These are phyloP conservation scores for Labeo rohita DNA, from an alignment of 2,113 vertebrate species.

Conservation along the genomic window DNA sequence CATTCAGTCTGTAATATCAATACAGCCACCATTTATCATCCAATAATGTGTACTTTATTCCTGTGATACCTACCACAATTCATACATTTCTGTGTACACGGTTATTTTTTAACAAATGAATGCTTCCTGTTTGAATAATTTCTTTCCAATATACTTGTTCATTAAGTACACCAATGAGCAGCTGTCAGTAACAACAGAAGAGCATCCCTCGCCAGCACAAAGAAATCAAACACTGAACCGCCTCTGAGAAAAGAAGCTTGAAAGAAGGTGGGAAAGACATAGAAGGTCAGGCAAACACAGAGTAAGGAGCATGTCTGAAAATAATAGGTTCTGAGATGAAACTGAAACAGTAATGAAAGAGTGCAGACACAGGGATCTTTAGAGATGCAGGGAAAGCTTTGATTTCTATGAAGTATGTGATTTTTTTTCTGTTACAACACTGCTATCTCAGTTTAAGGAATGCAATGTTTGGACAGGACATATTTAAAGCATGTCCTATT, in stretches of 20 bases:
- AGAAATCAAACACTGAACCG: constrained; percentile 10
- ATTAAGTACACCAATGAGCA: background rate
- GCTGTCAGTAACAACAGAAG: constrained; percentile 4
- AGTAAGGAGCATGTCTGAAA: constrained; percentile 9
- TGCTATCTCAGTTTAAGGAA: background rate
- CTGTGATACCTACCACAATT: background rate
- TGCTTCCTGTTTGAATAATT: background rate
- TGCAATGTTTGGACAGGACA: background rate
- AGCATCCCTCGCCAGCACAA: constrained; percentile 9
- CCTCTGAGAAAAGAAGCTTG: background rate
- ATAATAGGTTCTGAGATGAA: constrained; percentile 12
- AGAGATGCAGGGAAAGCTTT: background rate
- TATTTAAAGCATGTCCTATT: background rate
- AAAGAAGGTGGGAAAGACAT: background rate
- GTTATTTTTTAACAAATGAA: background rate
- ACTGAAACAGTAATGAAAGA: constrained; percentile 18
- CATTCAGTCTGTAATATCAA: background rate
- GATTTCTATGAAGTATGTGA: background rate
- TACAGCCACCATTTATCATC: background rate
- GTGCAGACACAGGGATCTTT: background rate
- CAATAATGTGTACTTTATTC: background rate
- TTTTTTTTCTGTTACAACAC: background rate
- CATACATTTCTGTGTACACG: background rate
- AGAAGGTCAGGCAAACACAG: background rate
- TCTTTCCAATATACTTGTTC: background rate